Percentiles rank a stretch among this genome's conserved stretches.
Conservation (phyloP, 2,113 vertebrate species). For the Phalacrocorax pelagicus region DNA sequence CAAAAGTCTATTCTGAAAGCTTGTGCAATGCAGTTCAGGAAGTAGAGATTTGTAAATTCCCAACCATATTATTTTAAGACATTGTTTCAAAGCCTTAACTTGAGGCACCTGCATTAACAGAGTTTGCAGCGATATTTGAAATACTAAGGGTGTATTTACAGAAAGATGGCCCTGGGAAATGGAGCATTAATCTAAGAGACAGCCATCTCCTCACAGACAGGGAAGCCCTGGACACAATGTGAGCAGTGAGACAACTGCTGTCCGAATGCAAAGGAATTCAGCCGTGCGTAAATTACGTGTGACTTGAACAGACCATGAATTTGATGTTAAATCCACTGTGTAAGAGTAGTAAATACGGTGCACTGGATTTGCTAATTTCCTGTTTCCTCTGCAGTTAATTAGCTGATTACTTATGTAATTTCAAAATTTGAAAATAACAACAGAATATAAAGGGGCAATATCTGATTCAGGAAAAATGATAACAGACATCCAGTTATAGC, state of each 20-base stretch:
- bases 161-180: not conserved
- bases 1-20: not conserved
- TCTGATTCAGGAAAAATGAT: not conserved
- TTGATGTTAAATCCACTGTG: not conserved
- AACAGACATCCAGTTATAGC: not conserved
- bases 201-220: accelerated
- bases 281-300: not conserved
- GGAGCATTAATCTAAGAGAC: not conserved
- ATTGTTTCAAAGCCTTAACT: not conserved
- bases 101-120: not conserved
- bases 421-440: not conserved
- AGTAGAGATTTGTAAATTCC: not conserved
- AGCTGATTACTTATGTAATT: not conserved
- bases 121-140: not conserved
- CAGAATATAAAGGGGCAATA: not conserved
- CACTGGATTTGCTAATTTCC: not conserved
- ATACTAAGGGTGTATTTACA: not conserved
- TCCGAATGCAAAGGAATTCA: not conserved
- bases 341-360: not conserved
- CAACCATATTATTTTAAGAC: not conserved
- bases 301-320: not conserved
- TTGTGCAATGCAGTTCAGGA: not conserved
- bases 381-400: not conserved
- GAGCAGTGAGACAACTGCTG: not conserved
- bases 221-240: not conserved